Conservation (phyloP, 37 sponge, comb jelly and placozoan species). For the Cliona cf. orientalis region DNA sequence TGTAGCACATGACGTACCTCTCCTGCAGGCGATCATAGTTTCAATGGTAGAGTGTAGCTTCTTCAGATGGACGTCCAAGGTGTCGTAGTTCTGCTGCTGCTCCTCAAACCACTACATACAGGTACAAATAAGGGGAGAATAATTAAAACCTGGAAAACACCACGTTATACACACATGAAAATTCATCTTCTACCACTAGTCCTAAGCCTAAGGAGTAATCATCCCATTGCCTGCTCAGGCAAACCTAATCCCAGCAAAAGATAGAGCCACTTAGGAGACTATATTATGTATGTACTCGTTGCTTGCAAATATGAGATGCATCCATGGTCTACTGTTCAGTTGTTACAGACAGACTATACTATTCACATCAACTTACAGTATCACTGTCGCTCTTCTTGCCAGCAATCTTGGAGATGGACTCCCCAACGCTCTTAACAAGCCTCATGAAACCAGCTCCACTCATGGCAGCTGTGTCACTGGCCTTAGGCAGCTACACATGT, state of each 20-base stretch:
- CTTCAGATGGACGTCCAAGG: constrained; percentile 88
- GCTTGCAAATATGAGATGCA: no score
- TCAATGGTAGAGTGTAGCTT: constrained; percentile 83
- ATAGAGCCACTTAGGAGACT: no score
- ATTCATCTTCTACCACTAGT: no score
- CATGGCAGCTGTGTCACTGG: constrained; percentile 85
- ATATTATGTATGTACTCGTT: no score
- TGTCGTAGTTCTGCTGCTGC: constrained; percentile 77
- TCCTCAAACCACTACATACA: constrained; percentile 99
- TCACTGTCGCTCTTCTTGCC: constrained; percentile 86
- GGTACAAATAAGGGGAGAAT: no score
- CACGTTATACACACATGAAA: no score
- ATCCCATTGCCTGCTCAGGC: no score
- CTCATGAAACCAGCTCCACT: constrained; percentile 97
- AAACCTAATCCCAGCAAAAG: no score
- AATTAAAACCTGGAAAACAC: no score
- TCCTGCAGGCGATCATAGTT: constrained; percentile 72
- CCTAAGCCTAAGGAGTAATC: no score
- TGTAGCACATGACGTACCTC: constrained; percentile 49
- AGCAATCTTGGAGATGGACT: constrained; percentile 79
- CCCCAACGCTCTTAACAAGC: constrained; percentile 88
- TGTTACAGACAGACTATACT: no score
- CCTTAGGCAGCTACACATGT: constrained; percentile 93
- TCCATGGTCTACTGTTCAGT: no score
- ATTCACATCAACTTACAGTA: constrained; percentile 61